A percentile compares a stretch with the other conserved stretches of the same genome.
Evolutionary conservation across 2,113 vertebrate species (phyloP).

Genomic region (Gulo gulo): DNA sequence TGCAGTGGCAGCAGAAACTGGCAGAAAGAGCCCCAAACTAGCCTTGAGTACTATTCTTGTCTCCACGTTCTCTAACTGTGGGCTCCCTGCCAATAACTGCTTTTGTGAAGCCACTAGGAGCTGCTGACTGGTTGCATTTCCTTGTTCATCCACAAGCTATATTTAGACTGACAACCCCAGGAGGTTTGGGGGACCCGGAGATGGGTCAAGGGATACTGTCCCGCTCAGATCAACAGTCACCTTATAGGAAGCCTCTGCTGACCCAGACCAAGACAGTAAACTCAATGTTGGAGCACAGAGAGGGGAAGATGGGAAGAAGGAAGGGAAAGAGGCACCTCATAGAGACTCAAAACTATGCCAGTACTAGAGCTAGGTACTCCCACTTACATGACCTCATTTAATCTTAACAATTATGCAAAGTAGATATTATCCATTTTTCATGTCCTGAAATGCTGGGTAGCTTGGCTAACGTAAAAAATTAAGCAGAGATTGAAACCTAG

Average conservation of each 20-base stretch:
- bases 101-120: constrained; percentile 71
- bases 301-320: not conserved
- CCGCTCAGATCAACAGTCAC: constrained; percentile 24
- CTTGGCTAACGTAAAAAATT: not conserved
- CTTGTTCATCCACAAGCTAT: constrained; percentile 56
- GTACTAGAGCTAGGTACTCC: not conserved
- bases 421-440: not conserved
- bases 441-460: not conserved
- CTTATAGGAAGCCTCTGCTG: not conserved
- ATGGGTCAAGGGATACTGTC: constrained; percentile 21
- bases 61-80: constrained; percentile 43
- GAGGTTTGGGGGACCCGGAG: constrained; percentile 14
- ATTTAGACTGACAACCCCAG: constrained; percentile 55
- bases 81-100: constrained; percentile 66
- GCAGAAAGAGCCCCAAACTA: constrained; percentile 58
- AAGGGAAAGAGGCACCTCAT: not conserved
- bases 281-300: not conserved
- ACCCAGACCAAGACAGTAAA: not conserved
- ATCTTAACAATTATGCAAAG: not conserved
- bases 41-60: constrained; percentile 72
- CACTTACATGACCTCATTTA: not conserved
- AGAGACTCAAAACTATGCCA: too few relatives aligned
- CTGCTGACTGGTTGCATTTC: constrained; percentile 73
- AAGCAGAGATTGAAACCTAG: not conserved
- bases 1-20: constrained; percentile 64